phyloP scores from a whole-genome alignment of 2,888 invertebrate species.

The Erpobdella octoculata region DNA sequence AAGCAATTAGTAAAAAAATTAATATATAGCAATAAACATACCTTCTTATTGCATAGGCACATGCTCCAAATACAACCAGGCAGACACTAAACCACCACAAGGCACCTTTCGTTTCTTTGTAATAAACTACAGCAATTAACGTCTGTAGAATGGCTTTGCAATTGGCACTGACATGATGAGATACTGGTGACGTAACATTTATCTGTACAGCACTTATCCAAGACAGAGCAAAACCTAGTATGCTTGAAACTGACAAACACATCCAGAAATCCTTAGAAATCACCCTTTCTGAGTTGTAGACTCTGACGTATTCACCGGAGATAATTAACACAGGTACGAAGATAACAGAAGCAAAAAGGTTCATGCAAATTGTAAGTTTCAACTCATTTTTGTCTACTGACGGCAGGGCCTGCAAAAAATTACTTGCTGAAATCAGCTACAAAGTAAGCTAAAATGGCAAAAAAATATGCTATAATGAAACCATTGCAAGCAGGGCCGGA shows the following conservation, averaged over 20 bases:
- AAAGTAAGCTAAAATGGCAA: not conserved
- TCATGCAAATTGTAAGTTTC: constrained; percentile 47
- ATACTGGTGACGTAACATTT: constrained; percentile 49
- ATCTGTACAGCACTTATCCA: constrained; percentile 51
- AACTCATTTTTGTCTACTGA: constrained; percentile 43
- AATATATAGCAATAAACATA: too few relatives aligned
- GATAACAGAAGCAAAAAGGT: constrained; percentile 44
- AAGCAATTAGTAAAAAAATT: too few relatives aligned
- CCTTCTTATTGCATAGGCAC: constrained; percentile 43
- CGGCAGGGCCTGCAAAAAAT: constrained; percentile 38
- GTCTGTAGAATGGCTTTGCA: constrained; percentile 51
- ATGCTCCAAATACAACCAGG: constrained; percentile 47
- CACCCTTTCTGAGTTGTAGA: constrained; percentile 30
- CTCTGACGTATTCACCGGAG: constrained; percentile 44
- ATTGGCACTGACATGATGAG: constrained; percentile 51
- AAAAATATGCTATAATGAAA: not conserved
- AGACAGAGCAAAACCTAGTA: constrained; percentile 42
- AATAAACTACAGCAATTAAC: constrained; percentile 47
- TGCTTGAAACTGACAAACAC: constrained; percentile 43
- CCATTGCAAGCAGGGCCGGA: too few relatives aligned
- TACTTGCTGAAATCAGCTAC: not conserved
- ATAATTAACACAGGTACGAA: constrained; percentile 45
- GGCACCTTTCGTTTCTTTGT: constrained; percentile 43
- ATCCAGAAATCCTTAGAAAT: constrained; percentile 41
- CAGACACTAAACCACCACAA: constrained; percentile 50